Conservation (phyloP, 2,888 invertebrate genomes). For the Pinctada fucata region DNA sequence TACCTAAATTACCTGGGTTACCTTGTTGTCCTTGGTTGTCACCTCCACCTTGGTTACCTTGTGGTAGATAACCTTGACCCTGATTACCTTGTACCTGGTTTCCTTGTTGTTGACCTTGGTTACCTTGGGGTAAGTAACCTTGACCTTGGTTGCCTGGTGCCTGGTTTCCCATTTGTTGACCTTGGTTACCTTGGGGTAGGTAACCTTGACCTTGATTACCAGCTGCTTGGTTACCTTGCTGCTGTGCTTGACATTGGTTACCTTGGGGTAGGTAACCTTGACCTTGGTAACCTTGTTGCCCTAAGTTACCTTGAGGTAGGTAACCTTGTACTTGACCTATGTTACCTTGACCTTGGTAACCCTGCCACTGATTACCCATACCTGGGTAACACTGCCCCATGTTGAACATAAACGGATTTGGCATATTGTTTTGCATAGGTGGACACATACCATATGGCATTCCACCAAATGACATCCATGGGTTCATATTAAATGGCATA, state of each 20-base stretch:
- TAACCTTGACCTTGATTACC: conserved; percentile 1
- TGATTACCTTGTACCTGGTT: not conserved
- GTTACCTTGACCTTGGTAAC: no score
- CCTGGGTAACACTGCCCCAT: not conserved
- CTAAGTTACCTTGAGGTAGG: no score
- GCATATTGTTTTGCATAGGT: not conserved
- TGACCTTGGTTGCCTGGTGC: conserved; percentile 1
- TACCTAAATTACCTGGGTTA: not conserved
- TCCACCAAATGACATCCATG: not conserved
- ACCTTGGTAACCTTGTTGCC: not conserved
- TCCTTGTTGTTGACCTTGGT: not conserved
- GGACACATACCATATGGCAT: not conserved
- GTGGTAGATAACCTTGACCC: not conserved
- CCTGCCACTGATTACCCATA: conserved; percentile 1
- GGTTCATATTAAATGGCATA: not conserved
- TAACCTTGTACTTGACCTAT: no score
- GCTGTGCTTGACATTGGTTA: not conserved
- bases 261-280: not conserved
- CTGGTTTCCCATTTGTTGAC: not conserved
- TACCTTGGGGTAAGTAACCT: not conserved
- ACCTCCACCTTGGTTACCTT: not conserved
- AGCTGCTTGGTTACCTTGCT: not conserved
- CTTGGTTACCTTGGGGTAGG: not conserved
- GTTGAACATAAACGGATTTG: not conserved
- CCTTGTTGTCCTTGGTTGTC: not conserved